Conservation (phyloP, 1,140 invertebrate genomes). For the Liolophura sinensis region DNA sequence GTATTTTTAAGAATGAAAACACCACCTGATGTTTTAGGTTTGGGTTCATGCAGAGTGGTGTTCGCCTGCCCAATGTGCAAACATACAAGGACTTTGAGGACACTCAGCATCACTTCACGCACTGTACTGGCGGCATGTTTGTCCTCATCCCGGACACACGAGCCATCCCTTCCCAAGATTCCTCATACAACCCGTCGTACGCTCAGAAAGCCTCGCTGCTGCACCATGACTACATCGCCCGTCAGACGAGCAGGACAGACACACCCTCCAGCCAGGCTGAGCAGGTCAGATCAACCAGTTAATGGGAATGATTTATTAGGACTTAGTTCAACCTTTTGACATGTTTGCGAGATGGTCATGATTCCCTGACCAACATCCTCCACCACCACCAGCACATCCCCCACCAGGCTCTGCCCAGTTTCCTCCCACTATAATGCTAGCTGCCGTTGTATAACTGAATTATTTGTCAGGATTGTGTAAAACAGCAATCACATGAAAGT, state of each 20-base stretch:
- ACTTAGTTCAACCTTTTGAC: no score
- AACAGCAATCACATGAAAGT: no score
- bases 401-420: no score
- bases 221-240: slow-evolving; percentile 88
- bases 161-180: slow-evolving; percentile 7
- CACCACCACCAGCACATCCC: no score
- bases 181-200: slow-evolving; percentile 7
- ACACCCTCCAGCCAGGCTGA: neutral
- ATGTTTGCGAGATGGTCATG: no score
- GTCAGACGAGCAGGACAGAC: slow-evolving; percentile 79
- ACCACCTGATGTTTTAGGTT: slow-evolving; percentile 25
- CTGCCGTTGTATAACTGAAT: no score
- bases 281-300: no score
- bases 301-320: no score
- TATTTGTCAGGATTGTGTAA: no score
- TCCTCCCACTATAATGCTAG: no score
- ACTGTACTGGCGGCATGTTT: slow-evolving; percentile 93
- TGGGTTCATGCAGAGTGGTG: slow-evolving; percentile 73
- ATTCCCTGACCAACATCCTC: no score
- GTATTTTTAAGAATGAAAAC: no score
- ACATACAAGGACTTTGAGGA: slow-evolving; percentile 19
- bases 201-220: slow-evolving; percentile 24
- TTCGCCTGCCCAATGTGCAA: slow-evolving; percentile 19
- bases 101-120: slow-evolving; percentile 72
- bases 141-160: slow-evolving; percentile 69